These are phyloP conservation scores for Gallinago solitaria DNA, from an alignment of 2,797 vertebrate genomes.

Conservation along the genomic window DNA sequence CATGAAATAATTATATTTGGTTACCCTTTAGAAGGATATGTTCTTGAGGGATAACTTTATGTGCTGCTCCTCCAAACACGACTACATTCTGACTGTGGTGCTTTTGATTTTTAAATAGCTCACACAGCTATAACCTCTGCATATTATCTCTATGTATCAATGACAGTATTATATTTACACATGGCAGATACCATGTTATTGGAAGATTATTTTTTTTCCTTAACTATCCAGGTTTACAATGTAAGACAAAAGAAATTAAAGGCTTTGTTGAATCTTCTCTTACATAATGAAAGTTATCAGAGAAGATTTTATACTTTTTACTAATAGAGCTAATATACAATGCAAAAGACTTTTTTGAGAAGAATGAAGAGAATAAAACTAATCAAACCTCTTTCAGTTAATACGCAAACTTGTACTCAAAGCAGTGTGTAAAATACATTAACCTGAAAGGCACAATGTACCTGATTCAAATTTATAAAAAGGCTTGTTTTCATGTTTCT, in stretches of 20 bases:
- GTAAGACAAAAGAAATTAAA: conserved; percentile 14
- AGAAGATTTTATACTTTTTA: neutral
- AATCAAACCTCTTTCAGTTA: neutral
- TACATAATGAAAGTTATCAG: conserved; percentile 6
- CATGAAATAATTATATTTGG: conserved; percentile 58
- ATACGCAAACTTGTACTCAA: neutral
- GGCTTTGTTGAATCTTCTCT: neutral
- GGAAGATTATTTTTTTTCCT: neutral
- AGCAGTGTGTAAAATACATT: neutral
- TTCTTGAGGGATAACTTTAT: conserved; percentile 26
- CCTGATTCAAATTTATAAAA: neutral
- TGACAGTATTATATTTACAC: neutral
- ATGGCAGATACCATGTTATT: neutral
- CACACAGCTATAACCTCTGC: neutral
- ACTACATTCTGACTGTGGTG: neutral
- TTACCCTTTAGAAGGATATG: conserved; percentile 12
- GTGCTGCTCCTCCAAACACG: neutral
- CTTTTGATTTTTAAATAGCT: conserved; percentile 64
- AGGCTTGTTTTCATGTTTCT: neutral
- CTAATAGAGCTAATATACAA: neutral
- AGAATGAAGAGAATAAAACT: conserved; percentile 5
- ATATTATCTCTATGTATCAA: neutral
- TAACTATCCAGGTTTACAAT: conserved; percentile 5
- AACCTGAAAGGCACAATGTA: neutral
- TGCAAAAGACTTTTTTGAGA: neutral